A percentile compares a stretch with the other conserved stretches of the same genome.
phyloP scores from a whole-genome alignment of 2,113 vertebrate genomes.

The Reinhardtius hippoglossoides region DNA sequence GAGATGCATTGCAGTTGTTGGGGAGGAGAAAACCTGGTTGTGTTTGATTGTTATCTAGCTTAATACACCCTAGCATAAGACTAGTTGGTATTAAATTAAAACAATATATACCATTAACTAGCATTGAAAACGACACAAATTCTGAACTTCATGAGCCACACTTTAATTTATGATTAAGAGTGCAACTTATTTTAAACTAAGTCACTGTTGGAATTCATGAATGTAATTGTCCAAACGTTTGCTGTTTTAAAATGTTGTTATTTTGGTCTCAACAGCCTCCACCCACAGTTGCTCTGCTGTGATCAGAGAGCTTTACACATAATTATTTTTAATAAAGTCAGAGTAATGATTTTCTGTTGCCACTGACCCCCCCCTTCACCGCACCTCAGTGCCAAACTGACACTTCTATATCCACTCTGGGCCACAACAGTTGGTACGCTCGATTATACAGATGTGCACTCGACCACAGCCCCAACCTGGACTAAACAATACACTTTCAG shows the following conservation, averaged over 20 bases:
- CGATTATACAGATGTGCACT: neutral
- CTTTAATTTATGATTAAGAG: neutral
- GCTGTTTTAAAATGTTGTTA: neutral
- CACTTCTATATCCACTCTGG: neutral
- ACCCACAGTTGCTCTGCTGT: neutral
- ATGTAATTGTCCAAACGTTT: neutral
- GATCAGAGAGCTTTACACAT: slow-evolving; percentile 14
- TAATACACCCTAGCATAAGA: too few relatives aligned
- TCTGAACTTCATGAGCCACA: too few relatives aligned
- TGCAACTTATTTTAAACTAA: neutral
- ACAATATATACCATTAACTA: too few relatives aligned
- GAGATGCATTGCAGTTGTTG: neutral
- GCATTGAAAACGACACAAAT: too few relatives aligned
- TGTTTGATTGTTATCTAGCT: too few relatives aligned
- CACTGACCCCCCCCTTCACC: neutral
- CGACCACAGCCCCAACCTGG: neutral
- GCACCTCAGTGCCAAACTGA: slow-evolving; percentile 2
- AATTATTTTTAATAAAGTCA: slow-evolving; percentile 41
- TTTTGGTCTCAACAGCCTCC: neutral
- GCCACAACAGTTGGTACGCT: slow-evolving; percentile 11
- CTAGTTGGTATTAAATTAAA: too few relatives aligned
- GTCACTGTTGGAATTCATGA: neutral
- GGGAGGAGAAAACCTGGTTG: too few relatives aligned
- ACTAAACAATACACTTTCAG: neutral
- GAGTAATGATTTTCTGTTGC: slow-evolving; percentile 11